A percentile compares a stretch with the other conserved stretches of the same genome.
phyloP scores from a whole-genome alignment of 2,888 invertebrate genomes.

The Drosophila monieri region DNA sequence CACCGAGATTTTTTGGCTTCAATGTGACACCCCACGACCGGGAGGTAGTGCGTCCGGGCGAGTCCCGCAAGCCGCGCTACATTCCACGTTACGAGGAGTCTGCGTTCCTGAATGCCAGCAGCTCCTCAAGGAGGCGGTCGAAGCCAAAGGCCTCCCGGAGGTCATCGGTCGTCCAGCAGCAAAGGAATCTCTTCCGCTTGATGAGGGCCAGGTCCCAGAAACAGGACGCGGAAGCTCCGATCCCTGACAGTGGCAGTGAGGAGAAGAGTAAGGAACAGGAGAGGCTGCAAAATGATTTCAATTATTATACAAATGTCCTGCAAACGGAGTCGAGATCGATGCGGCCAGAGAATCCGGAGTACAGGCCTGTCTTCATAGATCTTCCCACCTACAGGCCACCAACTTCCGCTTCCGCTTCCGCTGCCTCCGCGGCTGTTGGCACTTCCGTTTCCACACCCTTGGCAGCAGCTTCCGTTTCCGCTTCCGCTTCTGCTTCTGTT shows the following conservation, averaged over 20 bases:
- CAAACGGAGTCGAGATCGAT: conserved; percentile 72
- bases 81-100: conserved; percentile 86
- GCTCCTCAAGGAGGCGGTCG: conserved; percentile 8
- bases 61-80: conserved; percentile 85
- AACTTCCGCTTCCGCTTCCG: conserved; percentile 6
- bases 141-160: conserved; percentile 29
- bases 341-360: conserved; percentile 78
- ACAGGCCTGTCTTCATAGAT: conserved; percentile 85
- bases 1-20: conserved; percentile 89
- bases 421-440: neutral
- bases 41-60: conserved; percentile 45
- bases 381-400: conserved; percentile 86
- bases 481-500: neutral
- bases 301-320: conserved; percentile 80
- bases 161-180: conserved; percentile 57
- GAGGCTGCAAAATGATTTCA: conserved; percentile 51
- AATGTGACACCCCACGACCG: conserved; percentile 66
- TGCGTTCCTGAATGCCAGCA: conserved; percentile 55
- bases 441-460: conserved; percentile 1
- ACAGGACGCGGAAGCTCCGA: neutral
- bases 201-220: conserved; percentile 56
- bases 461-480: neutral
- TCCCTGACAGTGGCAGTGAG: neutral
- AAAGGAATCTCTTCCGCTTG: conserved; percentile 80
- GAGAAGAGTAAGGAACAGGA: neutral